Percentiles rank a stretch among this genome's conserved stretches.
Conservation (phyloP, 2,113 vertebrate species). For the Prolemur simus region DNA sequence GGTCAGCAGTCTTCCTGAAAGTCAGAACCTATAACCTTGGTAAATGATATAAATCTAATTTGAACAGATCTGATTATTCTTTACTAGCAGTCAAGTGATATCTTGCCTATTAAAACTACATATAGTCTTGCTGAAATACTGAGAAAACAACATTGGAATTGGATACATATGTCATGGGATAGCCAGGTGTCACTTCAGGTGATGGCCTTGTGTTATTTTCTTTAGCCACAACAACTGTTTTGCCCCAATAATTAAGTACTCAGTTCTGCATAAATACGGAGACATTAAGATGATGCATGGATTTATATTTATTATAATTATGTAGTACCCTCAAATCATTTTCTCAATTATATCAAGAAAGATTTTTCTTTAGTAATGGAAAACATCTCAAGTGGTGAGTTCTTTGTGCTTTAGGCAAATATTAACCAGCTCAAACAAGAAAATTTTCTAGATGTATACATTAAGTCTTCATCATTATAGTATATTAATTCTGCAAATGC, state of each 20-base stretch:
- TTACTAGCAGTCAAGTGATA: constrained; percentile 16
- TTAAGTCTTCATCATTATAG: background rate
- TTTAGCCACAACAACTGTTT: constrained; percentile 23
- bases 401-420: constrained; percentile 44
- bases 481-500: constrained; percentile 34
- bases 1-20: constrained; percentile 5
- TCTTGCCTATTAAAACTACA: background rate
- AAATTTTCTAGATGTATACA: constrained; percentile 20
- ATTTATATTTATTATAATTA: constrained; percentile 45
- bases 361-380: constrained; percentile 32
- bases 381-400: background rate
- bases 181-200: background rate
- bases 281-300: background rate
- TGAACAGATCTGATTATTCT: constrained; percentile 35
- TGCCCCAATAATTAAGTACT: constrained; percentile 27
- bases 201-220: background rate
- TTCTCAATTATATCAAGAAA: constrained; percentile 34
- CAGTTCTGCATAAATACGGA: constrained; percentile 26
- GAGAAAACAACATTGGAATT: constrained; percentile 34
- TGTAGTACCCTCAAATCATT: background rate
- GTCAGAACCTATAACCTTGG: background rate
- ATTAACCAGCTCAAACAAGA: constrained; percentile 29
- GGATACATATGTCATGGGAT: constrained; percentile 1
- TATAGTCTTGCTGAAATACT: constrained; percentile 36
- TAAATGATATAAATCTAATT: constrained; percentile 29